Evolutionary conservation across 2,797 vertebrate genomes (phyloP).

Genomic region (Manis crassicaudata): DNA sequence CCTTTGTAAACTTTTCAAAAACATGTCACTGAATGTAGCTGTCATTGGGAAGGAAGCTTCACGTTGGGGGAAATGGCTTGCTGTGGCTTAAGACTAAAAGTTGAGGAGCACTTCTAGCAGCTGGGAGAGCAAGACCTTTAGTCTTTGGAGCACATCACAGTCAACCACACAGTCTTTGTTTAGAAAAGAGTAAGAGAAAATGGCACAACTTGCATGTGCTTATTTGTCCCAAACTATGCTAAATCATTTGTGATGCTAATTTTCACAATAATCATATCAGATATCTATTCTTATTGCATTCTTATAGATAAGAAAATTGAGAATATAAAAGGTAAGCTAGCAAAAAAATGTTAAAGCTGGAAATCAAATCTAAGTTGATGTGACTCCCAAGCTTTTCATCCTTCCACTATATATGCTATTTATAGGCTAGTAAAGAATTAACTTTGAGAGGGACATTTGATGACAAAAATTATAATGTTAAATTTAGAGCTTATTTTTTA

Average conservation of each 20-base stretch:
- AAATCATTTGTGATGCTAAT: not conserved
- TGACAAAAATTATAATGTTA: not conserved
- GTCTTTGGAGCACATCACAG: not conserved
- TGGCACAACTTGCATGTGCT: not conserved
- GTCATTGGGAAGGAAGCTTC: not conserved
- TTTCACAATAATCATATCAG: not conserved
- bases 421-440: not conserved
- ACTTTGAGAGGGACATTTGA: not conserved
- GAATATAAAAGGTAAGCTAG: not conserved
- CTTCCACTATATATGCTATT: not conserved
- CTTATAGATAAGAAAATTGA: not conserved
- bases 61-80: not conserved
- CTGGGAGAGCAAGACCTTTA: not conserved
- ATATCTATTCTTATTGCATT: not conserved
- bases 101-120: not conserved
- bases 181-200: not conserved
- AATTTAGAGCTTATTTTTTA: not conserved
- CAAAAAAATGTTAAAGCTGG: not conserved
- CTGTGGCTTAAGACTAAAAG: not conserved
- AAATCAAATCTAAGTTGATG: not conserved
- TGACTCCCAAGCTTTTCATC: not conserved
- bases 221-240: not conserved
- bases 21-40: not conserved
- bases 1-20: not conserved
- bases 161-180: not conserved